Evolutionary conservation across 2,113 vertebrate genomes (phyloP), one percentile per base, ranked within the genome.

Genomic region (Oophaga pumilio): DNA sequence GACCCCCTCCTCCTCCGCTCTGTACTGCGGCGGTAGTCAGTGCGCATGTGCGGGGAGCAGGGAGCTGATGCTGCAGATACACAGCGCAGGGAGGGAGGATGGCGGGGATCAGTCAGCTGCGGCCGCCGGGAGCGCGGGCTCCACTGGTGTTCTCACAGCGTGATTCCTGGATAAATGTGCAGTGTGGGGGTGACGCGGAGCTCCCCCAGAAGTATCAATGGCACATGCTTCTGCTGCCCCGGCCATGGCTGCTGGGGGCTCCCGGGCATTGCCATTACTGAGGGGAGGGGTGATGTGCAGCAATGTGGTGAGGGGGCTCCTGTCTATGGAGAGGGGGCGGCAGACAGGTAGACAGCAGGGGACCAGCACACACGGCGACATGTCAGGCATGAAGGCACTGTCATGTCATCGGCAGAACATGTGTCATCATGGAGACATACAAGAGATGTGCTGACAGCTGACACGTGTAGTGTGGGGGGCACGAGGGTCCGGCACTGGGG

Each of bases 11-110:
- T 7, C 89, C 85, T 73, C 91, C 91, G 88, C 91, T 90, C 88
- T 89, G 90, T 92, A 95, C 94, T 95, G 95, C 95, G 94, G 95
- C 91, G 89, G 91, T 91, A 88, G 90, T 20, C 89, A 94, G 91
- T 92, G 95, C 93, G 95, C 71, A 93, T 95, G 95, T 94, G 95
- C 94, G 87, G 87, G 83, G 56, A 77, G 87, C 89, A 90, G 94
- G 93, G 93, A 89, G 95, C 95, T 95, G 95, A 95, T 93, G 94
- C 94, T 94, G 95, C 95, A 95, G 93, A 94, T 95, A 90, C 26
- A 24, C 88, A 89, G 85, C 89, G 7, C 76, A 11, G 80, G 79
- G 76, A 77, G 69, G 80, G 78, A 52, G 76, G 78, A 68, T 14
- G 56, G 49, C 22, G 59, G 22, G 86, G 9, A 9, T 66, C 86